These are phyloP conservation scores for Meganola albula DNA, from an alignment of 2,888 invertebrate genomes.

Conservation along the genomic window DNA sequence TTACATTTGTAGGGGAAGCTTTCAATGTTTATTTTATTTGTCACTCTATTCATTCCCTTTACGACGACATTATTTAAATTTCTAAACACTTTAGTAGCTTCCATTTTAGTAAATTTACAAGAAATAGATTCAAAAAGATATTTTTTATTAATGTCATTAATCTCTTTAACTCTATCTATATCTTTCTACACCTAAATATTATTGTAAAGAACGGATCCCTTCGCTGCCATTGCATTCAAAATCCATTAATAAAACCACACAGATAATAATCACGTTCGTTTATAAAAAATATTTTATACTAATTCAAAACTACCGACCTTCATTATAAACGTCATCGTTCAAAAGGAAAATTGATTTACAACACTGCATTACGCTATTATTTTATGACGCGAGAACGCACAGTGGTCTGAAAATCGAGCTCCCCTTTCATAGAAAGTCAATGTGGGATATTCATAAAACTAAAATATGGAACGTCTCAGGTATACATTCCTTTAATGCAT, in stretches of 20 bases:
- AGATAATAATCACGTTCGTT: constrained; percentile 50
- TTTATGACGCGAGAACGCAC: constrained; percentile 75
- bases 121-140: no score
- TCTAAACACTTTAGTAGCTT: not conserved
- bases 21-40: constrained; percentile 30
- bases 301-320: constrained; percentile 64
- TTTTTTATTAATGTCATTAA: constrained; percentile 3
- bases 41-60: constrained; percentile 15
- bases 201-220: constrained; percentile 20
- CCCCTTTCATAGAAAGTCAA: no score
- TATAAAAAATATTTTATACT: constrained; percentile 51
- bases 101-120: no score
- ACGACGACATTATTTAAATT: constrained; percentile 10
- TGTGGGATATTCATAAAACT: no score
- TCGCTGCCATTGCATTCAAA: constrained; percentile 29
- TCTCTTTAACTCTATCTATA: constrained; percentile 18
- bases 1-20: constrained; percentile 37
- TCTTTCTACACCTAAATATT: constrained; percentile 10
- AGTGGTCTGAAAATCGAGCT: no score
- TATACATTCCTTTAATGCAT: no score
- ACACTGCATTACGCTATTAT: constrained; percentile 74
- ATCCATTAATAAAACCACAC: constrained; percentile 45
- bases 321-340: constrained; percentile 70
- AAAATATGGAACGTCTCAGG: no score
- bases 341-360: constrained; percentile 74